A percentile compares a stretch with the other conserved stretches of the same genome.
These are phyloP conservation scores for Polydrusus cervinus DNA, from an alignment of 2,888 invertebrate genomes.

Conservation along the genomic window DNA sequence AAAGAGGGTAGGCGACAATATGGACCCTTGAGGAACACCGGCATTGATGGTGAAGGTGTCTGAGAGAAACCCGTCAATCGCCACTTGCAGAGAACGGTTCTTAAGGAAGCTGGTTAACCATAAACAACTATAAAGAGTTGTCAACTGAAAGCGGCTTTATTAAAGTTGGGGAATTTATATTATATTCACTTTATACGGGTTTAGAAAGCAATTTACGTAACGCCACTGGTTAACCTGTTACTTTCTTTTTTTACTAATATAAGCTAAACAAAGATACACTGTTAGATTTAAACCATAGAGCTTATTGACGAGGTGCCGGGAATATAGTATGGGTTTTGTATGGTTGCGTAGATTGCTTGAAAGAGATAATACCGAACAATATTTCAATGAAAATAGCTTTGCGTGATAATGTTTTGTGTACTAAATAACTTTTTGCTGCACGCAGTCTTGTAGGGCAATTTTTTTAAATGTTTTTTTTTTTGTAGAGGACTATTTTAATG, in stretches of 20 bases:
- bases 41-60: too few species aligned
- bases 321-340: conserved; percentile 49
- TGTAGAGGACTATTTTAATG: not conserved
- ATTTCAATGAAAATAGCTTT: conserved; percentile 59
- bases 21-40: too few species aligned
- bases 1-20: too few species aligned
- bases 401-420: conserved; percentile 49
- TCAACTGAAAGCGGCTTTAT: too few species aligned
- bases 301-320: conserved; percentile 21
- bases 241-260: not conserved
- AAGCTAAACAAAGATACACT: not conserved
- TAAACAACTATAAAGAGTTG: too few species aligned
- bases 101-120: too few species aligned
- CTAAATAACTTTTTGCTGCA: conserved; percentile 15
- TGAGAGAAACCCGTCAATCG: too few species aligned
- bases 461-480: not conserved
- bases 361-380: conserved; percentile 58
- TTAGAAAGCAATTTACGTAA: not conserved
- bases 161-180: too few species aligned
- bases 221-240: not conserved
- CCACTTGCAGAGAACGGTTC: too few species aligned
- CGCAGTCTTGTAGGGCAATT: not conserved
- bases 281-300: not conserved
- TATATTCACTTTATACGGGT: too few species aligned
- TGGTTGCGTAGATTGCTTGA: conserved; percentile 55